A percentile compares a stretch with the other conserved stretches of the same genome.
Conservation (phyloP, 2,797 vertebrate genomes). For the Chanos chanos region DNA sequence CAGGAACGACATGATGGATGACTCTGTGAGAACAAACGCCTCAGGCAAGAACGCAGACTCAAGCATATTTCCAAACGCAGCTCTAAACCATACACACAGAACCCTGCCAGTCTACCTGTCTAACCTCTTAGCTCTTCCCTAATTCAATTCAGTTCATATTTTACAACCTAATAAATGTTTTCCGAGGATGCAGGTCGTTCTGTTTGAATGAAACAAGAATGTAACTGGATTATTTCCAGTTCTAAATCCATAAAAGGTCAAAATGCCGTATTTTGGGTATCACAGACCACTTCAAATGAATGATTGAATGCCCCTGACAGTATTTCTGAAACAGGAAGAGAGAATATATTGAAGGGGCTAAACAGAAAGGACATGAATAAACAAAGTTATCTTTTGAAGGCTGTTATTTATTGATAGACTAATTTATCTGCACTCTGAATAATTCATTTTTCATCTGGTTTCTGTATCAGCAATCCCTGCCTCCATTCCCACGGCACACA, state of each 20-base stretch:
- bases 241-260: too few relatives aligned
- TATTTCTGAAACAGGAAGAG: background rate
- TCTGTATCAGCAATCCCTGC: slow-evolving; percentile 22
- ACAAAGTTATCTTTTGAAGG: slow-evolving; percentile 7
- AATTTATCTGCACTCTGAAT: slow-evolving; percentile 14
- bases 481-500: slow-evolving; percentile 3
- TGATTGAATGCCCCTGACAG: background rate
- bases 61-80: slow-evolving; percentile 36
- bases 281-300: too few relatives aligned
- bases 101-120: background rate
- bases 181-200: too few relatives aligned
- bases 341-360: background rate
- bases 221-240: too few relatives aligned
- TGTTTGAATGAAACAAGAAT: too few relatives aligned
- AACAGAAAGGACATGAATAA: background rate
- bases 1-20: slow-evolving; percentile 50
- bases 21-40: slow-evolving; percentile 17
- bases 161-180: too few relatives aligned
- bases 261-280: too few relatives aligned
- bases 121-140: background rate
- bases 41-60: slow-evolving; percentile 33
- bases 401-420: slow-evolving; percentile 20
- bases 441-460: slow-evolving; percentile 14
- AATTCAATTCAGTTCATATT: background rate
- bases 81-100: slow-evolving; percentile 10